Base-by-base conservation (phyloP, 2,797 vertebrate species). In the Perodicticus potto region DNA sequence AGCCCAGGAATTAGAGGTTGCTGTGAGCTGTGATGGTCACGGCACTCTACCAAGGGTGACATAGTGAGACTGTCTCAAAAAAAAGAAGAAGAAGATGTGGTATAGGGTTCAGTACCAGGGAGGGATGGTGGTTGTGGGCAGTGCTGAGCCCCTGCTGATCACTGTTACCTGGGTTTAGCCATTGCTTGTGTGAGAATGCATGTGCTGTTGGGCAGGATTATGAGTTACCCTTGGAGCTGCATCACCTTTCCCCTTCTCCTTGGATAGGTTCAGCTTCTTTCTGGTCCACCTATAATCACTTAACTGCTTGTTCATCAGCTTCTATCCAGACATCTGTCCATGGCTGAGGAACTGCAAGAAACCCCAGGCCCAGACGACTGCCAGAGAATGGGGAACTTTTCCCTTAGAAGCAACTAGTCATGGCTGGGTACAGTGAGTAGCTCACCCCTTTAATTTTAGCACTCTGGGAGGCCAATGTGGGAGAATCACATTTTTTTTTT, bases 221-320 rank as follows among this genome's bases (percentile, higher is more conserved):
- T 55, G 59, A 70, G 34, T 82, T 11, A 17, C 1, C 81, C 43
- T 3, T 0, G 43, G 67, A 74, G 13, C 34, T 29, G 32, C 27
- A 1, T 32, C 32, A 73, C 57, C 37, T 77, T 49, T 16, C 37
- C 77, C 37, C 12, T 57, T 88, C 63, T 88, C 45, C 43, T 55
- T 55, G 11, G 73, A 69, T n/a, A 74, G 72, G 37, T 59, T 87
- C 72, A 78, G 53, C 9, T 85, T 94, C 73, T 73, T 91, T 90
- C 82, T 93, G 73, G 43, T 53, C n/a, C 53, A 45, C 20, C 20
- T 81, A 19, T 55, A 73, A 59, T 40, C 73, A 78, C 59, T 74
- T 11, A 69, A 4, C 14, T 94, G 70, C 85, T 88, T 80, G 40
- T 49, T 55, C 19, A 45, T 32, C 73, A 88, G 81, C 37, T 93